Evolutionary conservation across 2,888 invertebrate species (phyloP), one percentile per base, ranked within the genome.

Genomic region (Xestia xanthographa): DNA sequence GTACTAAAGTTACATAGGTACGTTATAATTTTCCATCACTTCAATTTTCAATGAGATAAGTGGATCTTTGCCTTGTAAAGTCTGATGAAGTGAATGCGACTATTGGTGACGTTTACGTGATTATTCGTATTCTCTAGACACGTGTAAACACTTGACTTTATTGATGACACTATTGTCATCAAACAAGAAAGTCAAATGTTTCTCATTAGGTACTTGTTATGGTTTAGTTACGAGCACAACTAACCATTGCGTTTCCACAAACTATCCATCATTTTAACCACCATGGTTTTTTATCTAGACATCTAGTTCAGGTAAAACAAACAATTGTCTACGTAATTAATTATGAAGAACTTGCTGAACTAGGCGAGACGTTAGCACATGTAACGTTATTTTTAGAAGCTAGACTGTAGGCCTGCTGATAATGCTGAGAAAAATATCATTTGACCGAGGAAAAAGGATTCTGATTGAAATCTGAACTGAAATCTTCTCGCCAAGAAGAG

Each of bases 301-400:
- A 34, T 26, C 12, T 22, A 41, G 71, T 77, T 77, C 11, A 45
- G 63, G 71, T 65, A 48, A 38, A 71, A 72, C 41, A 41, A 79
- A 65, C 48, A 50, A 8, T n/a, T 22, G 45, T 48, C 2, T 41
- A 56, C 45, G 22, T 48, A 75, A 66, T 48, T 48, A 22, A 34
- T 41, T 58, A 48, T 22, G 1, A 79, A n/a, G 14, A 79, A 48
- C 56, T 80, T 67, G 26, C 62, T 56, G 20, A 80, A 53, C 17
- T 41, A 67, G n/a, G 38, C 3, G 0, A 14, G 12, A n/a, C n/a
- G 38, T 82, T 26, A 53, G 53, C 72, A 34, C 53, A 82, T 69
- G 68, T 45, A 78, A 73, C 66, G 66, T 73, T 69, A 68, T 72
- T 82, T 72, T 82, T 72, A 65, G 34, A 11, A 34, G 22, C n/a